Base-by-base conservation (phyloP, 2,888 invertebrate genomes). In the Andrena haemorrhoa region DNA sequence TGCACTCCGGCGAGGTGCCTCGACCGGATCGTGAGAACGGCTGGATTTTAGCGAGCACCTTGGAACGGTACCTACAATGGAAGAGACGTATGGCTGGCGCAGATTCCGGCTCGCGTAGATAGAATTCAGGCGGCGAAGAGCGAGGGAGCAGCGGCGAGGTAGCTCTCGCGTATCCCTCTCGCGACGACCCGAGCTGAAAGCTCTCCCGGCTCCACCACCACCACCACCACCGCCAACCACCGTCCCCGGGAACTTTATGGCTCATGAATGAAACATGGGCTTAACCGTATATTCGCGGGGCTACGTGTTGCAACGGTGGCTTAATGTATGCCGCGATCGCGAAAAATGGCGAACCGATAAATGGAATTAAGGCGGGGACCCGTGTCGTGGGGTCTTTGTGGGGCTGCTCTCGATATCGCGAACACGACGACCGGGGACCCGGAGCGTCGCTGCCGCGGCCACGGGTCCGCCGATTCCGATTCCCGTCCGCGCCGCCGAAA, bases 261-360 rank as follows among this genome's bases (percentile, higher is more conserved):
- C 92, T 93, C 93, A 93, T 93, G 93, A 93, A 93, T 93, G 93
- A 93, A 93, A 93, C 92, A 93, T 93, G 74, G 85, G 83, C 76
- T 89, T 89, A 90, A 88, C 88, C 89, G 89, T 89, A 88, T 88
- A 88, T 89, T 82, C 88, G 83, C 87, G 86, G 86, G 86, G 81
- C 81, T 85, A 91, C 90, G 90, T 89, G 91, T 89, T 89, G 88
- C 89, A 88, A 87, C 87, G 78, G 87, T 84, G 86, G 84, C 86
- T 89, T 89, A 90, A 90, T 88, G 88, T 89, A 90, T 89, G 86
- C 88, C 88, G 88, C 85, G 88, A 89, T 86, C 88, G 88, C 79
- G 88, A 91, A 90, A 91, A 92, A 91, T 85, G 83, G 79, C 83
- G 81, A 83, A 86, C 84, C 87, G 90, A 90, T 88, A 89, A 88